Base-by-base conservation (phyloP, 2,888 invertebrate species). In the Chrysina gloriosa region DNA sequence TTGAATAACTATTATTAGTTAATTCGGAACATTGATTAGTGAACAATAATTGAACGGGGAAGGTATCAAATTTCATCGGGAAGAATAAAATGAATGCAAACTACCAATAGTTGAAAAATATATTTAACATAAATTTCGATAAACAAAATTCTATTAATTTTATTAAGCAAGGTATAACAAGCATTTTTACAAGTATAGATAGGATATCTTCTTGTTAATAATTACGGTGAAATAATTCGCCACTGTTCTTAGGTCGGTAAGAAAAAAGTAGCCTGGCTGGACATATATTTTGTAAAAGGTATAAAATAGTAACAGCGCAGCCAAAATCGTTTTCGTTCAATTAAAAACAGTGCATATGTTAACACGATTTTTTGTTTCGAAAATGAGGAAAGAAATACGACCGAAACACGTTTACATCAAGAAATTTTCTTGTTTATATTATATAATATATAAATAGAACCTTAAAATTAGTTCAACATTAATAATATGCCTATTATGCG, bases 161-260 rank as follows among this genome's bases (percentile, higher is more conserved):
- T 73, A 73, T 74, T 74, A 76, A 76, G 76, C 76, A 75, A 72
- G 65, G 69, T 75, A 73, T 74, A 75, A 76, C 75, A 76, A 76
- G 74, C 74, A 74, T 71, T 70, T 75, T 74, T 74, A 73, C 73
- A 72, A 69, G 42, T 71, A 71, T 72, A 69, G 39, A 42, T 54
- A 65, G 19, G 52, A 65, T 54, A 39, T 66, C n/a, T n/a, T n/a
- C n/a, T n/a, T n/a, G n/a, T n/a, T 56, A 56, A 58, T 69, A 63
- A 63, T 67, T 58, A 42, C 23, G 54, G 42, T 65, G 45, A 69
- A 54, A 34, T 45, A n/a, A 56, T 65, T 48, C 63, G 19, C 65
- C 50, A 66, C 66, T 68, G 66, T 68, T 61, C 68, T 67, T 45
- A 69, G 69, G 36, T 54, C 7, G 3, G 16, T 29, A 52, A 52